Conservation (phyloP, 2,113 vertebrate genomes). For the Xenopus tropicalis region DNA sequence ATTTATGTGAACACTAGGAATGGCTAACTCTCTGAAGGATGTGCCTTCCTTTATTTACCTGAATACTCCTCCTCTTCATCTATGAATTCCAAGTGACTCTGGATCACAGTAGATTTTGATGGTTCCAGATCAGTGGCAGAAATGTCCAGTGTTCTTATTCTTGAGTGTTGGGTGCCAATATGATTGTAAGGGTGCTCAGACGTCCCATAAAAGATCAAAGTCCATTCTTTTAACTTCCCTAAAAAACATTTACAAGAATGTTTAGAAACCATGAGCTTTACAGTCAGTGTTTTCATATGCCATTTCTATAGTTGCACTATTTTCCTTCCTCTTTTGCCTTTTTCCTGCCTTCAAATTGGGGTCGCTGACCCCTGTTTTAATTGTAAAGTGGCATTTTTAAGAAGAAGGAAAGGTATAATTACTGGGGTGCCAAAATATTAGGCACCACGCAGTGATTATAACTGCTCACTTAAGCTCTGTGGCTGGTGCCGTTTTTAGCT, state of each 20-base stretch:
- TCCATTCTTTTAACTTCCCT: constrained; percentile 92
- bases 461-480: no score
- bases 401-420: no score
- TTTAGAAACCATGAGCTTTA: background rate
- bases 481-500: no score
- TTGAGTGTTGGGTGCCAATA: constrained; percentile 53
- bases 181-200: constrained; percentile 70
- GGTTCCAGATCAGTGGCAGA: constrained; percentile 49
- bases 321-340: no score
- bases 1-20: no score
- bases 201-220: constrained; percentile 79
- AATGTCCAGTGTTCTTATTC: constrained; percentile 63
- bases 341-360: no score
- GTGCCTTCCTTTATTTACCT: constrained; percentile 60
- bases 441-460: no score
- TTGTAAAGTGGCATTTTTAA: no score
- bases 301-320: no score
- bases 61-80: constrained; percentile 82
- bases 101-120: constrained; percentile 52
- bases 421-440: no score
- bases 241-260: constrained; percentile 18
- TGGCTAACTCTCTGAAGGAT: no score
- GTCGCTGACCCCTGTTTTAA: no score
- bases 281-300: background rate
- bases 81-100: constrained; percentile 55